Evolutionary conservation across 2,797 vertebrate species (phyloP).

Genomic region (Silurus aristotelis): DNA sequence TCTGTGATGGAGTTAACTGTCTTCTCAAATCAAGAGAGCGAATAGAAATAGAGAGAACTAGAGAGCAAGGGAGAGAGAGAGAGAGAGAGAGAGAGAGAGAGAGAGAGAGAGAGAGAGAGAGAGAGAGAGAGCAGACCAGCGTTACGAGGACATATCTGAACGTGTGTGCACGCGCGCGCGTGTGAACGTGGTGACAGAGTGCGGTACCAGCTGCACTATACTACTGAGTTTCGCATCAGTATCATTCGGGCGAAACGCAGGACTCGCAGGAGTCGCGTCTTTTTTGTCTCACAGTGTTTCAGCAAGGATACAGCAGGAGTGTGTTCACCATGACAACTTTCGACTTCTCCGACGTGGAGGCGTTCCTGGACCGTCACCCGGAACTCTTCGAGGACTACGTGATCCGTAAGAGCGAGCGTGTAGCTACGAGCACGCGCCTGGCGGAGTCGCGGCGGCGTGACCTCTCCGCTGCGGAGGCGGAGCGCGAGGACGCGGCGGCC

Average conservation of each 20-base stretch:
- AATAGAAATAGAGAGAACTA: not conserved
- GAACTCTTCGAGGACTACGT: constrained; percentile 81
- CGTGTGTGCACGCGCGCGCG: not conserved
- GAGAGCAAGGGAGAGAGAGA: too few species aligned
- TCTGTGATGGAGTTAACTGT: not conserved
- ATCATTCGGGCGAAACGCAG: not conserved
- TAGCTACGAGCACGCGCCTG: constrained; percentile 73
- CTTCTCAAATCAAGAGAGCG: not conserved
- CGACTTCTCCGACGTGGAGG: constrained; percentile 79
- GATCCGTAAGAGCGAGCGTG: constrained; percentile 73
- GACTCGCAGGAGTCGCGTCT: not conserved
- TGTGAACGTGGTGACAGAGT: constrained; percentile 24
- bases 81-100: too few species aligned
- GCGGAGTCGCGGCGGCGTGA: constrained; percentile 71
- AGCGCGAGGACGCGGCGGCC: constrained; percentile 64
- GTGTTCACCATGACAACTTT: constrained; percentile 71
- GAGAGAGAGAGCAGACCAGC: too few species aligned
- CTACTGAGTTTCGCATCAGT: constrained; percentile 2
- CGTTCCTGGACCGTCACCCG: constrained; percentile 78
- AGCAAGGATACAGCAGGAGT: not conserved
- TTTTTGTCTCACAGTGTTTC: not conserved
- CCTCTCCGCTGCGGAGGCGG: constrained; percentile 65
- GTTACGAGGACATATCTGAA: not conserved
- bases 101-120: too few species aligned
- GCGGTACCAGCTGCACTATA: constrained; percentile 14